Evolutionary conservation across 1,140 invertebrate species (phyloP).

Genomic region (Aleiodes sp.): DNA sequence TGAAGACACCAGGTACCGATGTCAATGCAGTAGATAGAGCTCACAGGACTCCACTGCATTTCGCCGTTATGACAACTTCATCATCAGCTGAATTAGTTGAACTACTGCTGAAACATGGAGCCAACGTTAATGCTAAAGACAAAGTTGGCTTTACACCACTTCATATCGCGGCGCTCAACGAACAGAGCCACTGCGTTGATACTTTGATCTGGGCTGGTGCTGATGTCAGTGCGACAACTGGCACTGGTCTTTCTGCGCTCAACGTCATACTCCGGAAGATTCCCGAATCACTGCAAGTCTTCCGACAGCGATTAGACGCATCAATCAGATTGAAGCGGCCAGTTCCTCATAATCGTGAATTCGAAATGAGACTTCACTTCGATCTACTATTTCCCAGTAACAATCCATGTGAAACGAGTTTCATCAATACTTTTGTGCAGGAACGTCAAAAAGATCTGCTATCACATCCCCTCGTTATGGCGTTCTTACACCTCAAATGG

Average conservation of each 20-base stretch:
- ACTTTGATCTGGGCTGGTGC: slow-evolving; percentile 73
- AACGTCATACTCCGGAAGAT: slow-evolving; percentile 71
- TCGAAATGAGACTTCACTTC: slow-evolving; percentile 71
- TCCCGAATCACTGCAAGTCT: slow-evolving; percentile 68
- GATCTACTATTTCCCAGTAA: slow-evolving; percentile 69
- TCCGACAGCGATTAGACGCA: slow-evolving; percentile 68
- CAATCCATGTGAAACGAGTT: slow-evolving; percentile 70
- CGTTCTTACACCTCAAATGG: slow-evolving; percentile 74
- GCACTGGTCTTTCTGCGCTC: slow-evolving; percentile 70
- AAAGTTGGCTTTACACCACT: slow-evolving; percentile 75
- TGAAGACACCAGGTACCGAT: slow-evolving; percentile 66
- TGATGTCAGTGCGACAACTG: slow-evolving; percentile 72
- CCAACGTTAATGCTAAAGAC: slow-evolving; percentile 69
- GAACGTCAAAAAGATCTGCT: slow-evolving; percentile 71
- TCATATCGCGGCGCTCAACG: slow-evolving; percentile 74
- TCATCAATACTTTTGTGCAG: slow-evolving; percentile 71
- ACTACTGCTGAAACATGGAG: slow-evolving; percentile 67
- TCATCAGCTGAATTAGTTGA: slow-evolving; percentile 68
- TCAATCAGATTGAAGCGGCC: slow-evolving; percentile 68
- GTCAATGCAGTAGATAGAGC: slow-evolving; percentile 69
- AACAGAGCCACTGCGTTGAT: slow-evolving; percentile 71
- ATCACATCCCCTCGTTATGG: slow-evolving; percentile 72
- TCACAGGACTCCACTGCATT: slow-evolving; percentile 70
- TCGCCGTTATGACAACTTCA: slow-evolving; percentile 68
- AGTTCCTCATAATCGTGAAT: slow-evolving; percentile 68